phyloP scores from a whole-genome alignment of 2,113 vertebrate genomes.

The Nothobranchius furzeri region DNA sequence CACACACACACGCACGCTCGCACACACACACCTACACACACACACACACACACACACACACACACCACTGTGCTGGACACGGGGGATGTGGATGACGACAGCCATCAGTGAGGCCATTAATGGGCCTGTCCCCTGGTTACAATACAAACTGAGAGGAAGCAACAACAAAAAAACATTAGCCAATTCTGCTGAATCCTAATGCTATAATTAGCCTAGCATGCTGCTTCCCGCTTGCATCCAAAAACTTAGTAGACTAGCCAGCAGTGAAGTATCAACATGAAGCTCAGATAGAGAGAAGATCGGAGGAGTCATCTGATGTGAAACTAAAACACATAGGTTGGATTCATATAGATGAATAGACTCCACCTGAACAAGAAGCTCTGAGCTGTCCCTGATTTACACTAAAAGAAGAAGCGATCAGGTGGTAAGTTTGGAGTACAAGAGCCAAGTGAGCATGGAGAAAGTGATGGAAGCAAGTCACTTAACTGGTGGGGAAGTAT shows the following conservation, averaged over 20 bases:
- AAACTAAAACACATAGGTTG: neutral
- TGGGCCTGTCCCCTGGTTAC: slow-evolving; percentile 35
- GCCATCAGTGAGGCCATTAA: slow-evolving; percentile 66
- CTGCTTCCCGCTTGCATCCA: slow-evolving; percentile 27
- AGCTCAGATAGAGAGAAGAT: neutral
- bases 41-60: no score
- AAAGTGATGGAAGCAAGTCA: slow-evolving; percentile 55
- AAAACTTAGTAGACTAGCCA: slow-evolving; percentile 28
- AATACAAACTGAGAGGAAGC: slow-evolving; percentile 38
- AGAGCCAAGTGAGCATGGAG: slow-evolving; percentile 31
- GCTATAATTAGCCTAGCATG: slow-evolving; percentile 50
- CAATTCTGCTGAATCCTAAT: slow-evolving; percentile 40
- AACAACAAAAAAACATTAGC: slow-evolving; percentile 46
- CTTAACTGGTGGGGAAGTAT: slow-evolving; percentile 33
- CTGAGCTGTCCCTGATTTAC: slow-evolving; percentile 17
- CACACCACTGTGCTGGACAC: slow-evolving; percentile 39
- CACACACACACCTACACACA: no score
- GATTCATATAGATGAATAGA: slow-evolving; percentile 19
- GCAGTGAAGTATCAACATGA: neutral
- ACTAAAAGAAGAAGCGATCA: slow-evolving; percentile 18
- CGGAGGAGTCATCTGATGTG: neutral
- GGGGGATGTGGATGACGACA: slow-evolving; percentile 58
- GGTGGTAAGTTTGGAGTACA: slow-evolving; percentile 18
- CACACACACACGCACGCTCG: slow-evolving; percentile 18
- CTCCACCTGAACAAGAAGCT: neutral